phyloP scores from a whole-genome alignment of 2,113 vertebrate species.

The Crotalus viridis region DNA sequence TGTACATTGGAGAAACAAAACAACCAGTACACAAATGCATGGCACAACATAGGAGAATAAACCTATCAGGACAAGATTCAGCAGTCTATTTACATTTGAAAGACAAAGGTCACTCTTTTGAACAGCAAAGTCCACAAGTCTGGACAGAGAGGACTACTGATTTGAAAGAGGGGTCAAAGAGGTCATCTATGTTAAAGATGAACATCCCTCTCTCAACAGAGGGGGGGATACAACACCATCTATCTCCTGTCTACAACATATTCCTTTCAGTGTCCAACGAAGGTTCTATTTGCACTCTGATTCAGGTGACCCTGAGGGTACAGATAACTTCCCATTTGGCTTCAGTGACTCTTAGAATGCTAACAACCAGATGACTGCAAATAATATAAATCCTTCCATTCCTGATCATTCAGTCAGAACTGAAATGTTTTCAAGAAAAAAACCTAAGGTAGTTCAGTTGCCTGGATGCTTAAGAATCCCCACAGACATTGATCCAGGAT shows the following conservation, averaged over 20 bases:
- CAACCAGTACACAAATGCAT: neutral
- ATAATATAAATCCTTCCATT: neutral
- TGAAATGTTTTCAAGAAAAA: neutral
- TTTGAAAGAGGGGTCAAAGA: neutral
- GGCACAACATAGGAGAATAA: neutral
- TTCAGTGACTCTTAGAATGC: neutral
- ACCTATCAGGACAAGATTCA: neutral
- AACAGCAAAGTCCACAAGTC: neutral
- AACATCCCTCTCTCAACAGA: neutral
- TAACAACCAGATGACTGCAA: neutral
- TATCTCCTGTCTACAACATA: neutral
- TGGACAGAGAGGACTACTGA: neutral
- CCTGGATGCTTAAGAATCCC: neutral
- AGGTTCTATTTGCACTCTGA: neutral
- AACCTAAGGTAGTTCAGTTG: neutral
- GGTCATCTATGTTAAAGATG: neutral
- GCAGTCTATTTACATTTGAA: neutral
- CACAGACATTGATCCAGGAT: neutral
- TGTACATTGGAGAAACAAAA: neutral
- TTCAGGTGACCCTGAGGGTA: neutral
- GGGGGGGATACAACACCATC: neutral
- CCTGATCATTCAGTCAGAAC: neutral
- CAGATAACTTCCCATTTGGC: neutral
- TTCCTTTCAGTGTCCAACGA: neutral
- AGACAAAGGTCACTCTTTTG: neutral